Evolutionary conservation across 2,888 invertebrate species (phyloP).

Genomic region (Seladonia tumulorum): DNA sequence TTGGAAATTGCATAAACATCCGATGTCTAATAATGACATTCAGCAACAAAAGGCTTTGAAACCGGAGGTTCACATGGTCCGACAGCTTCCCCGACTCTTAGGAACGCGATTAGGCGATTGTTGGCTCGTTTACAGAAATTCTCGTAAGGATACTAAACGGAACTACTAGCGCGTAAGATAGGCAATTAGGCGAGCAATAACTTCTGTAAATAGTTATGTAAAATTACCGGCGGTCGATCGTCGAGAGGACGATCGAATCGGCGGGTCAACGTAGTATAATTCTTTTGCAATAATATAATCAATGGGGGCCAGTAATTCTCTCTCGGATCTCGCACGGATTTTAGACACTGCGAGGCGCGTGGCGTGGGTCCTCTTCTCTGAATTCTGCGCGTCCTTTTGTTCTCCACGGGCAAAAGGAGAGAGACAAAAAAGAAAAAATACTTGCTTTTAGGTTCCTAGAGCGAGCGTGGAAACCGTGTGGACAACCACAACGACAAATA

Average conservation of each 20-base stretch:
- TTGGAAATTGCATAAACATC: too few relatives aligned
- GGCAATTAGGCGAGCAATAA: conserved; percentile 62
- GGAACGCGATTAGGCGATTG: conserved; percentile 26
- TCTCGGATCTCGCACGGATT: conserved; percentile 83
- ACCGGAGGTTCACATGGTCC: conserved; percentile 15
- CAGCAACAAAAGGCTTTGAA: background rate
- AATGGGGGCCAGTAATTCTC: conserved; percentile 84
- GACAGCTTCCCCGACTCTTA: conserved; percentile 31
- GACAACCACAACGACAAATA: background rate
- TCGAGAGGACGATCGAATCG: conserved; percentile 38
- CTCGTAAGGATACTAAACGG: conserved; percentile 54
- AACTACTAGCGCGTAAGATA: conserved; percentile 70
- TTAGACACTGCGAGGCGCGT: conserved; percentile 80
- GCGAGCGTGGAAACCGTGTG: conserved; percentile 20
- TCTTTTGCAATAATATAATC: conserved; percentile 69
- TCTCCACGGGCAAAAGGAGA: background rate
- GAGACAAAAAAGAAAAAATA: background rate
- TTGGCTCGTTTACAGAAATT: conserved; percentile 42
- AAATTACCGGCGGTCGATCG: conserved; percentile 49
- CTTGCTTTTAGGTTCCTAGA: conserved; percentile 42
- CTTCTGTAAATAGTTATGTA: conserved; percentile 68
- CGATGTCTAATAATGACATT: too few relatives aligned
- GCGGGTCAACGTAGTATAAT: conserved; percentile 58
- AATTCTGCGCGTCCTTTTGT: background rate
- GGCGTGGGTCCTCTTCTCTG: conserved; percentile 48